Evolutionary conservation across 2,888 invertebrate genomes (phyloP).

Genomic region (Cantharis rustica): DNA sequence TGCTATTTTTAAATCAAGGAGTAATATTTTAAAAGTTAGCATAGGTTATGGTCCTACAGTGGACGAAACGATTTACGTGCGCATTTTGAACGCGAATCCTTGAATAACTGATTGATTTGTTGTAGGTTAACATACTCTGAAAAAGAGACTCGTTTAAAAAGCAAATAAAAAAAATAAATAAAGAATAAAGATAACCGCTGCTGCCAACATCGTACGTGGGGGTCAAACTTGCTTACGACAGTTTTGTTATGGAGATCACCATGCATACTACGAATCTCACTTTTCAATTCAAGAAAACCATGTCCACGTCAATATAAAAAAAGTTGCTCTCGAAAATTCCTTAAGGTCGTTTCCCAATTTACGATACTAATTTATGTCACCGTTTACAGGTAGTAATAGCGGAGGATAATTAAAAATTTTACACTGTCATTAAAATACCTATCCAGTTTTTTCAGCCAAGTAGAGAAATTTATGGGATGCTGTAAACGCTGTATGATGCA

Average conservation of each 20-base stretch:
- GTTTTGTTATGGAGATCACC: neutral
- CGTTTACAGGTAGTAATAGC: neutral
- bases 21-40: constrained; percentile 36
- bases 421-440: constrained; percentile 18
- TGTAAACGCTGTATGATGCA: constrained; percentile 14
- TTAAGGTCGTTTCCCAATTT: neutral
- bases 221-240: constrained; percentile 37
- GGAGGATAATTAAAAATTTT: neutral
- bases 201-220: constrained; percentile 45
- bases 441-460: neutral
- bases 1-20: constrained; percentile 54
- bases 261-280: neutral
- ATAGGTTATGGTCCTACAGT: constrained; percentile 54
- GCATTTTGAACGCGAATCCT: constrained; percentile 4
- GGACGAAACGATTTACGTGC: constrained; percentile 32
- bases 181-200: constrained; percentile 35
- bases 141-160: constrained; percentile 53
- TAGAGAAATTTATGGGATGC: constrained; percentile 26
- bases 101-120: constrained; percentile 37
- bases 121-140: constrained; percentile 57
- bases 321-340: neutral
- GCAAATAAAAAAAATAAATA: constrained; percentile 51
- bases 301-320: neutral
- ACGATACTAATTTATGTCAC: neutral
- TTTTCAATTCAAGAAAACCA: neutral